A percentile compares a stretch with the other conserved stretches of the same genome.
phyloP scores from a whole-genome alignment of 2,888 invertebrate genomes.

The Cheilosia vulpina region DNA sequence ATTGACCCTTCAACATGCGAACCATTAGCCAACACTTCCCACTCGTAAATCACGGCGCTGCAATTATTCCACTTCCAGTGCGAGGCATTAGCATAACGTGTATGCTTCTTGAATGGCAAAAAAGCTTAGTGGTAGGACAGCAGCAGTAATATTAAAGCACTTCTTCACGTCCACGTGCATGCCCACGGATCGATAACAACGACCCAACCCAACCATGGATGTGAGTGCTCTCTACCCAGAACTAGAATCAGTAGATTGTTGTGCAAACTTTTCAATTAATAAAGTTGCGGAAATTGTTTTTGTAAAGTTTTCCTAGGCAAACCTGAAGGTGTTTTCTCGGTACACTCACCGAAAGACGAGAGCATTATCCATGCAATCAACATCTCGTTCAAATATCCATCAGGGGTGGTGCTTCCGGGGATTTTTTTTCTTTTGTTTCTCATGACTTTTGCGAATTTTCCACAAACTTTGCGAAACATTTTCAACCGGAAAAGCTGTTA shows the following conservation, averaged over 20 bases:
- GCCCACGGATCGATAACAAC: conserved; percentile 42
- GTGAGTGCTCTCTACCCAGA: not conserved
- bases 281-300: conserved; percentile 38
- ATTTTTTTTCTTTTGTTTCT: conserved; percentile 6
- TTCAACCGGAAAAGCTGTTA: conserved; percentile 21
- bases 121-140: conserved; percentile 10
- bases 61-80: conserved; percentile 10
- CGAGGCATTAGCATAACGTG: conserved; percentile 9
- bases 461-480: conserved; percentile 27
- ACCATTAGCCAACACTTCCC: not conserved
- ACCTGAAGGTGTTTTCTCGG: not conserved
- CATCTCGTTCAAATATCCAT: conserved; percentile 26
- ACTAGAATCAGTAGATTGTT: conserved; percentile 15
- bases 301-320: not conserved
- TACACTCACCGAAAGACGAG: conserved; percentile 14
- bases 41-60: conserved; percentile 8
- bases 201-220: not conserved
- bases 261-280: conserved; percentile 47
- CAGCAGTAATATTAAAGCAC: conserved; percentile 1
- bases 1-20: conserved; percentile 16
- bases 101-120: conserved; percentile 8
- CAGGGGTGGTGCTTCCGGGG: conserved; percentile 1
- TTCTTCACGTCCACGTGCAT: not conserved
- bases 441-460: conserved; percentile 30
- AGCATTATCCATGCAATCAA: conserved; percentile 39